Conservation (phyloP, 2,113 vertebrate genomes). For the Origma solitaria region DNA sequence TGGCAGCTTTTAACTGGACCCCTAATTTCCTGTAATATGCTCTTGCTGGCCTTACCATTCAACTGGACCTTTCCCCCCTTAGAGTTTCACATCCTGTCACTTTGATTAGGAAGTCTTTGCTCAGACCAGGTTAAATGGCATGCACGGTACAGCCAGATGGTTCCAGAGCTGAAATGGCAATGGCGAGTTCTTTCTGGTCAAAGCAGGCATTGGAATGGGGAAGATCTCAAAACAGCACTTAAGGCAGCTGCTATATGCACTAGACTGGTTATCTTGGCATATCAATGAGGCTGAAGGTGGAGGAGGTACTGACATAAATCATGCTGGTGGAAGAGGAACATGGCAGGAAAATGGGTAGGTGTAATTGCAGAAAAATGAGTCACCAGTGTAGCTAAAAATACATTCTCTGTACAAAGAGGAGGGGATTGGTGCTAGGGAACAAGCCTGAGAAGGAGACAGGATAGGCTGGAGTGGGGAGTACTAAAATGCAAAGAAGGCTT, state of each 20-base stretch:
- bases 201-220: background rate
- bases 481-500: background rate
- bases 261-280: background rate
- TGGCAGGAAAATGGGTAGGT: constrained; percentile 36
- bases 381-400: constrained; percentile 40
- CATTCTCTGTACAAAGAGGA: background rate
- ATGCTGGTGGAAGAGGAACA: background rate
- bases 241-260: background rate
- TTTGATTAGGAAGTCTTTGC: background rate
- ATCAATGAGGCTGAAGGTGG: background rate
- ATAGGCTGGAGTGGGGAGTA: background rate
- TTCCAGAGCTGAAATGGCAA: background rate
- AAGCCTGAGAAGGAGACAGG: background rate
- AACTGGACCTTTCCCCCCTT: background rate
- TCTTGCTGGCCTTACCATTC: background rate
- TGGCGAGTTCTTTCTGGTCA: background rate
- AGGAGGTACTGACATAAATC: constrained; percentile 7
- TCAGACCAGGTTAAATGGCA: background rate
- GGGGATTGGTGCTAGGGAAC: background rate
- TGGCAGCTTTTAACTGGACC: background rate
- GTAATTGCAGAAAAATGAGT: constrained; percentile 44
- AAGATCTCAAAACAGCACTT: background rate
- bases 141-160: background rate
- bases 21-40: background rate
- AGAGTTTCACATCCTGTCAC: background rate